phyloP scores from a whole-genome alignment of 2,113 vertebrate genomes.

The Alouatta palliata region DNA sequence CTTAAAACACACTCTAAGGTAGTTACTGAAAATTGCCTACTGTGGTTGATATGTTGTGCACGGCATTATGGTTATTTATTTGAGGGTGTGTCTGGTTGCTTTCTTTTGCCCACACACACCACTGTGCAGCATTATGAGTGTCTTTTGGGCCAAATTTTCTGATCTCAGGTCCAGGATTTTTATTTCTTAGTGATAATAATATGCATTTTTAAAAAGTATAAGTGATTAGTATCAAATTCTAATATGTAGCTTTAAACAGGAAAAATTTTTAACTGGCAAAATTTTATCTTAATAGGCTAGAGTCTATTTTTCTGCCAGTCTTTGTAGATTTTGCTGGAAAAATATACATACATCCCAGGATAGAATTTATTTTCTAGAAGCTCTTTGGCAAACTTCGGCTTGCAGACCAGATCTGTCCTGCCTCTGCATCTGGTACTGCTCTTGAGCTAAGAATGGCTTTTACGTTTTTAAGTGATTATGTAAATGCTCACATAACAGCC shows the following conservation, averaged over 20 bases:
- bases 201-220: background rate
- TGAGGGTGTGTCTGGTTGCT: background rate
- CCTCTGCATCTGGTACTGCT: background rate
- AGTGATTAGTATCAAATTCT: background rate
- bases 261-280: background rate
- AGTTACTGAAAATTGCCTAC: background rate
- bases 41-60: too few species aligned
- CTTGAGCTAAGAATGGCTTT: background rate
- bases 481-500: background rate
- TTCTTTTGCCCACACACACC: background rate
- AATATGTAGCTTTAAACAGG: background rate
- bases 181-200: background rate
- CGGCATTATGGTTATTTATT: background rate
- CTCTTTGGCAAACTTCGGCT: background rate
- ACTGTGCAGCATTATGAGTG: rapidly evolving
- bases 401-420: background rate
- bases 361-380: background rate
- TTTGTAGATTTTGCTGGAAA: background rate
- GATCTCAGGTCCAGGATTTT: background rate
- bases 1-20: background rate
- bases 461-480: background rate
- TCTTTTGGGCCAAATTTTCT: background rate
- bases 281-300: background rate
- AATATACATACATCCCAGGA: background rate
- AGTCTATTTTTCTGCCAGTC: background rate